Base-by-base conservation (phyloP, 2,113 vertebrate species). In the Psittacula cyanocephala region DNA sequence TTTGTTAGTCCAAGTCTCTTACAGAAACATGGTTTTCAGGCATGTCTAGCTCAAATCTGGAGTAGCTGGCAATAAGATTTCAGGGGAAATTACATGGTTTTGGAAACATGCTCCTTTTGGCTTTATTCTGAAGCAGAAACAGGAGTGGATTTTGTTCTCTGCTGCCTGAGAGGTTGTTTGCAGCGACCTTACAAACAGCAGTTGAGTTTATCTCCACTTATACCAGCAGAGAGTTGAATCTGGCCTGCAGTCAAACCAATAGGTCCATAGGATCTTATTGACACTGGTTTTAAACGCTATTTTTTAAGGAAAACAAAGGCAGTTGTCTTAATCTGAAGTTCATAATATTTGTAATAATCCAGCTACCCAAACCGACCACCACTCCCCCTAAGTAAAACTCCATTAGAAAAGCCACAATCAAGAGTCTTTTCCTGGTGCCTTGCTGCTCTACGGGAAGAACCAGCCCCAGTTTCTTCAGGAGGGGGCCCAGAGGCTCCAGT, bases 251-350 rank as follows among this genome's bases (percentile, higher is more conserved):
- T 81, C 1, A 13, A 81, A 57, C 25, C 74, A 28, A 19, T 27
- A 62, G 64, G 29, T 71, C 81, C 10, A 1, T 15, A 43, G 29
- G 37, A 67, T 46, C 47, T 75, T 63, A 81, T 17, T n/a, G 53
- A 77, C 64, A n/a, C 20, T 72, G 55, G 35, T 95, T 81, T 53
- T 9, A 71, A 75, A 81, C 63, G 8, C 7, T 55, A 4, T 43
- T 88, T 87, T 67, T 85, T 64, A 76, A 85, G 82, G 44, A 88
- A 85, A 93, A 91, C 81, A 88, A 82, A 64, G 75, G 67, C 71
- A 50, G 33, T 44, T 87, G 39, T 67, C 33, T 52, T 79, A 86
- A 67, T 75, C 35, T 72, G 39, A 68, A 68, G 47, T 62, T 71
- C 28, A 11, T 47, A 29, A 31, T 25, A 25, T 70, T 74, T 81